These are phyloP conservation scores for Caracal caracal DNA, from an alignment of 2,113 vertebrate species.

Conservation along the genomic window DNA sequence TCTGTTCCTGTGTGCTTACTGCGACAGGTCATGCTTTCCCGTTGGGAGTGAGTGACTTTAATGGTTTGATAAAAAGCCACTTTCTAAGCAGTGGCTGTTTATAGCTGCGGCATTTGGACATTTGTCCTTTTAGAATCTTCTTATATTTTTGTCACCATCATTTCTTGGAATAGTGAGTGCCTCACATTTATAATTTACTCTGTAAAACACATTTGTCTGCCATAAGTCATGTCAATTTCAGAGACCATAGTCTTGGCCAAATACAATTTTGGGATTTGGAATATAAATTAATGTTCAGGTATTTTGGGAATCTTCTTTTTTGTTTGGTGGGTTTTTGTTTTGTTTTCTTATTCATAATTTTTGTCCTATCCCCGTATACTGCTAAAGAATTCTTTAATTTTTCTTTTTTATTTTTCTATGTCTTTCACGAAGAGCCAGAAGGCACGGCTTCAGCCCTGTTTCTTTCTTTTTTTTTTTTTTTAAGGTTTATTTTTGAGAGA, in stretches of 20 bases:
- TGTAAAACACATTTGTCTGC: not conserved
- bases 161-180: not conserved
- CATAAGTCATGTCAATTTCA: not conserved
- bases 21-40: not conserved
- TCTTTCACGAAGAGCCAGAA: not conserved
- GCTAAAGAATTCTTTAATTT: not conserved
- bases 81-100: not conserved
- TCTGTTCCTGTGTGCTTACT: not conserved
- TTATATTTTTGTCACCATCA: conserved; percentile 1
- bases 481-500: not conserved
- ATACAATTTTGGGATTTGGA: not conserved
- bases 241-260: not conserved
- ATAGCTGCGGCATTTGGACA: not conserved
- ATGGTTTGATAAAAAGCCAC: not conserved
- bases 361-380: not conserved
- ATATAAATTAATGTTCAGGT: not conserved
- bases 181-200: not conserved
- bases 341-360: not conserved
- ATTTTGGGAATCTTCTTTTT: not conserved
- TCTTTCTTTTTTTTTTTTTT: not conserved
- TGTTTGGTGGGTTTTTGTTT: not conserved
- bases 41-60: not conserved
- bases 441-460: not conserved
- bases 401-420: not conserved
- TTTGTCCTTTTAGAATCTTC: not conserved